Conservation (phyloP, 2,113 vertebrate species). For the Oceanodroma tethys region DNA sequence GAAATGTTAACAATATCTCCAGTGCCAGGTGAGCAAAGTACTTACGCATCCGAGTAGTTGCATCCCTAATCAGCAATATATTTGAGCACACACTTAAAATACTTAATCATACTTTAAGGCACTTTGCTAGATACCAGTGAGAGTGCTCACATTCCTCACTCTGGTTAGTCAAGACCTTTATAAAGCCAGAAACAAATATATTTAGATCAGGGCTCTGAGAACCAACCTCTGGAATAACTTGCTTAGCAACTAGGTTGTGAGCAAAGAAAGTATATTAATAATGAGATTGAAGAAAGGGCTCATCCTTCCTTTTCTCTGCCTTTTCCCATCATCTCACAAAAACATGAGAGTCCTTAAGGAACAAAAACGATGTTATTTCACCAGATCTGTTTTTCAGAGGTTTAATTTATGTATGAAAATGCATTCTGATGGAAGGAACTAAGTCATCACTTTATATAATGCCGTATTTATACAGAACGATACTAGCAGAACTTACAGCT, state of each 20-base stretch:
- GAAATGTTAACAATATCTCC: neutral
- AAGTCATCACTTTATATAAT: neutral
- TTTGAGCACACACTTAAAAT: slow-evolving; percentile 3
- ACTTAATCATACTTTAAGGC: slow-evolving; percentile 5
- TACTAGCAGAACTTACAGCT: neutral
- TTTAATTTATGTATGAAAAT: neutral
- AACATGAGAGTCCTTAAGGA: neutral
- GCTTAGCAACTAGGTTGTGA: neutral
- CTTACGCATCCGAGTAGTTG: neutral
- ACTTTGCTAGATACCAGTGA: neutral
- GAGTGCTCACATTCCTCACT: neutral
- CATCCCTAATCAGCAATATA: neutral
- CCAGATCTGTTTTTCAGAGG: neutral
- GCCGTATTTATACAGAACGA: neutral
- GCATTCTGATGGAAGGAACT: neutral
- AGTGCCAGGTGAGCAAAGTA: neutral
- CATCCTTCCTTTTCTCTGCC: neutral
- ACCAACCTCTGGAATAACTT: slow-evolving; percentile 30
- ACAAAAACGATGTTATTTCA: neutral
- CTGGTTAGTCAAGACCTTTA: slow-evolving; percentile 27
- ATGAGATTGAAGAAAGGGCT: neutral
- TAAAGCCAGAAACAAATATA: slow-evolving; percentile 31
- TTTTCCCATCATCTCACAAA: neutral
- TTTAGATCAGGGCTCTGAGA: slow-evolving; percentile 34
- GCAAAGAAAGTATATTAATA: neutral